These are phyloP conservation scores for Cryptus viduatorius DNA, from an alignment of 2,888 invertebrate species.

Conservation along the genomic window DNA sequence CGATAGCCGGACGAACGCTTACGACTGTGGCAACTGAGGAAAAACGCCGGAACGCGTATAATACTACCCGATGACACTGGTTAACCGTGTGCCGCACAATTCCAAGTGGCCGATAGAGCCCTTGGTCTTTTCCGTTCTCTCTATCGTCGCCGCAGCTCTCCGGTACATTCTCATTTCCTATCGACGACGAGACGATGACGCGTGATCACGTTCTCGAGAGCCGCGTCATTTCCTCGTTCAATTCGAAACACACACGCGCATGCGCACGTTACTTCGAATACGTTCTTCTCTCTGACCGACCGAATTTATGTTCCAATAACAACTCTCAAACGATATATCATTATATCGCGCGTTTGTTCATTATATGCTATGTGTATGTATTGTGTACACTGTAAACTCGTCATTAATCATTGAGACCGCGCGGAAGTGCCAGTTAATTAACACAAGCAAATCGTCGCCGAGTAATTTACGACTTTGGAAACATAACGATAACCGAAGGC, in stretches of 20 bases:
- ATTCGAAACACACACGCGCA: not conserved
- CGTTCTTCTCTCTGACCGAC: too few species aligned
- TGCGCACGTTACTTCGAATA: too few species aligned
- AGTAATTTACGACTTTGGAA: not conserved
- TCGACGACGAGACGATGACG: slow-evolving; percentile 6
- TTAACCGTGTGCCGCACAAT: slow-evolving; percentile 1
- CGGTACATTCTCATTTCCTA: not conserved
- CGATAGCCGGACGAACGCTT: slow-evolving; percentile 12
- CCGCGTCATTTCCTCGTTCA: not conserved
- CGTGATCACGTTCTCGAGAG: slow-evolving; percentile 4
- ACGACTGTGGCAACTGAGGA: not conserved
- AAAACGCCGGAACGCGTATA: slow-evolving; percentile 11
- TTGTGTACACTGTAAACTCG: too few species aligned
- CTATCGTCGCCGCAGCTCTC: not conserved
- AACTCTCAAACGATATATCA: not conserved
- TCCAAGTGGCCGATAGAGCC: slow-evolving; percentile 30
- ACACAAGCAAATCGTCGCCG: slow-evolving; percentile 27
- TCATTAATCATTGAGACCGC: not conserved
- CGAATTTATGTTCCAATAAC: too few species aligned
- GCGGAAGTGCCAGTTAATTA: slow-evolving; percentile 28
- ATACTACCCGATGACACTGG: not conserved
- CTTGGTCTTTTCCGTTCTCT: slow-evolving; percentile 30
- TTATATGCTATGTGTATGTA: too few species aligned
- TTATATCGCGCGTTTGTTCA: too few species aligned
- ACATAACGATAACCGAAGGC: not conserved